phyloP scores from a whole-genome alignment of 1,140 invertebrate genomes.

The Ceratitis capitata region DNA sequence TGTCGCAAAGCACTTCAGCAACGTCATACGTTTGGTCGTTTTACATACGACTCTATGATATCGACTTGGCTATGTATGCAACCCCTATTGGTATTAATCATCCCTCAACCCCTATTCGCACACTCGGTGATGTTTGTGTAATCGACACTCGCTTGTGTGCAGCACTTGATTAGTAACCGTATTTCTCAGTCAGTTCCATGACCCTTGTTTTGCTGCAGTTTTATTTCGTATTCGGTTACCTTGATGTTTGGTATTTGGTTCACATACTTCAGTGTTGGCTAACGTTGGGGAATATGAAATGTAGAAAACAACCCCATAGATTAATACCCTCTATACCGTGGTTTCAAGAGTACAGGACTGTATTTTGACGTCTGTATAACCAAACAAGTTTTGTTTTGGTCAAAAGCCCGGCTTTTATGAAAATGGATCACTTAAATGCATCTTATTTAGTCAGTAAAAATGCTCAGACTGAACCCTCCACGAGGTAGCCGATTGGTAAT shows the following conservation, averaged over 20 bases:
- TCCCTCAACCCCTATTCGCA: not conserved
- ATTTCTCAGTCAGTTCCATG: slow-evolving; percentile 12
- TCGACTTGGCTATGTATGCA: not conserved
- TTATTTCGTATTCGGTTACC: slow-evolving; percentile 14
- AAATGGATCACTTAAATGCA: no score
- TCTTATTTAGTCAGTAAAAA: no score
- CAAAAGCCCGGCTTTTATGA: no score
- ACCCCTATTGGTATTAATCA: not conserved
- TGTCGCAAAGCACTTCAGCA: not conserved
- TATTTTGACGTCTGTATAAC: no score
- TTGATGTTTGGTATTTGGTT: not conserved
- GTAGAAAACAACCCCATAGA: not conserved
- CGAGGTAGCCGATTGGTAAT: no score
- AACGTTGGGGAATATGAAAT: not conserved
- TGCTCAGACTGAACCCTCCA: no score
- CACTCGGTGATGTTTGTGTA: not conserved
- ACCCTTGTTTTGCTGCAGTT: not conserved
- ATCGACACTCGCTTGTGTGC: not conserved
- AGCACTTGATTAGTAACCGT: not conserved
- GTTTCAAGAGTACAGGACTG: no score
- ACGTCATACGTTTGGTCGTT: not conserved
- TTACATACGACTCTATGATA: not conserved
- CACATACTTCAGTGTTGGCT: not conserved
- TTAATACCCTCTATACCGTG: no score
- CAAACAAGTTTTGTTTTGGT: no score